These are phyloP conservation scores for Bombyx mori DNA, from an alignment of 1,140 invertebrate species.

Conservation along the genomic window DNA sequence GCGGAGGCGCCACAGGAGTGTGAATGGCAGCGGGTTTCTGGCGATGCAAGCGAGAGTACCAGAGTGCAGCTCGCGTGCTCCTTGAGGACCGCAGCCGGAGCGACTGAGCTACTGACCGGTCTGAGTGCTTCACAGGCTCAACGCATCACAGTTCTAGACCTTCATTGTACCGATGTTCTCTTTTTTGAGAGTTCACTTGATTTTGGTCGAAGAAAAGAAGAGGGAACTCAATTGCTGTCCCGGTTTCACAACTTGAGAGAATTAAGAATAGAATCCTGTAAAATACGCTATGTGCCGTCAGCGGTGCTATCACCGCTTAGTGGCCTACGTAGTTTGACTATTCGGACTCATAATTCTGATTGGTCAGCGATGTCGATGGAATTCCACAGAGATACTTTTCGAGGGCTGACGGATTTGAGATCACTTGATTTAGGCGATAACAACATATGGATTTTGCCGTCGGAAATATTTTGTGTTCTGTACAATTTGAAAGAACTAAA, in stretches of 20 bases:
- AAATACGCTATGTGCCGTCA: constrained; percentile 81
- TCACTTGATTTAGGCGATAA: constrained; percentile 84
- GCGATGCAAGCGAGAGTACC: constrained; percentile 67
- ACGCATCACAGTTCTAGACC: constrained; percentile 77
- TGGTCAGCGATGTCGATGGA: constrained; percentile 86
- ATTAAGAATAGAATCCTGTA: constrained; percentile 84
- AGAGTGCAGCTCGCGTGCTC: constrained; percentile 78
- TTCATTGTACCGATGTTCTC: constrained; percentile 85
- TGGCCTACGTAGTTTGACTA: constrained; percentile 77
- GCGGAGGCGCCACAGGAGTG: constrained; percentile 77
- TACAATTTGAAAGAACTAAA: constrained; percentile 79
- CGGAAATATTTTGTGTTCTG: constrained; percentile 82
- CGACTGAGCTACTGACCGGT: constrained; percentile 78
- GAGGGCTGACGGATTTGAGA: constrained; percentile 78
- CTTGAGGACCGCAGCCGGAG: constrained; percentile 79
- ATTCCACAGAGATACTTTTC: constrained; percentile 79
- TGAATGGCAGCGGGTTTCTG: constrained; percentile 75
- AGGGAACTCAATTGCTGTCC: constrained; percentile 77
- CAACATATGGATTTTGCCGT: constrained; percentile 84
- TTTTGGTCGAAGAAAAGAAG: constrained; percentile 65
- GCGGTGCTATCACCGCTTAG: constrained; percentile 78
- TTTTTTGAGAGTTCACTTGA: constrained; percentile 85
- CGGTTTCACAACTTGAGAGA: constrained; percentile 79
- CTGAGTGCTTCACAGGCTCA: constrained; percentile 78
- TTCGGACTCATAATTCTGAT: constrained; percentile 85